Percentiles rank a stretch among this genome's conserved stretches.
Conservation (phyloP, 2,888 invertebrate species). For the Mimumesa dahlbomi region DNA sequence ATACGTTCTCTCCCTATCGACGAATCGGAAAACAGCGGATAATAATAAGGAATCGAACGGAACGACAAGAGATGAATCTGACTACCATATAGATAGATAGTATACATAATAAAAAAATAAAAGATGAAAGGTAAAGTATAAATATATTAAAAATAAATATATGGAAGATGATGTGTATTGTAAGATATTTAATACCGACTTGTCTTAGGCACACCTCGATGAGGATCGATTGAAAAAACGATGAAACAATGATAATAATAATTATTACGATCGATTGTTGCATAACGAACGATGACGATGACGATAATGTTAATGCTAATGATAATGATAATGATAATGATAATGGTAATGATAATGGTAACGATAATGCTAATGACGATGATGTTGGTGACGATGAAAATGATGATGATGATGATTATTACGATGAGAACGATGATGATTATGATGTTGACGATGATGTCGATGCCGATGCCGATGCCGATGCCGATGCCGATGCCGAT, state of each 20-base stretch:
- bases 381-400: constrained; percentile 35
- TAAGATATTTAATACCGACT: constrained; percentile 78
- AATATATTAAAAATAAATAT: constrained; percentile 71
- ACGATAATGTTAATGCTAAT: constrained; percentile 37
- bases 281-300: constrained; percentile 59
- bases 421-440: constrained; percentile 41
- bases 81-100: constrained; percentile 76
- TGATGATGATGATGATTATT: constrained; percentile 35
- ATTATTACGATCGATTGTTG: constrained; percentile 64
- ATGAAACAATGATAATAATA: constrained; percentile 63
- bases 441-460: constrained; percentile 47
- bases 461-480: constrained; percentile 20
- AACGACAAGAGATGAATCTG: constrained; percentile 73
- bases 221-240: constrained; percentile 65
- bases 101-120: constrained; percentile 72
- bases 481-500: constrained; percentile 16
- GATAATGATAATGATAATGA: constrained; percentile 63
- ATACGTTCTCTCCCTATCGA: constrained; percentile 61
- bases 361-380: constrained; percentile 26
- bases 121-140: constrained; percentile 67
- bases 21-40: constrained; percentile 62
- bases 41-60: constrained; percentile 64
- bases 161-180: constrained; percentile 77
- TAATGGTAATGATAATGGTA: constrained; percentile 59
- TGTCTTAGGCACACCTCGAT: constrained; percentile 73